These are phyloP conservation scores for Muscicapa comitata DNA, from an alignment of 2,797 vertebrate species.

Conservation along the genomic window DNA sequence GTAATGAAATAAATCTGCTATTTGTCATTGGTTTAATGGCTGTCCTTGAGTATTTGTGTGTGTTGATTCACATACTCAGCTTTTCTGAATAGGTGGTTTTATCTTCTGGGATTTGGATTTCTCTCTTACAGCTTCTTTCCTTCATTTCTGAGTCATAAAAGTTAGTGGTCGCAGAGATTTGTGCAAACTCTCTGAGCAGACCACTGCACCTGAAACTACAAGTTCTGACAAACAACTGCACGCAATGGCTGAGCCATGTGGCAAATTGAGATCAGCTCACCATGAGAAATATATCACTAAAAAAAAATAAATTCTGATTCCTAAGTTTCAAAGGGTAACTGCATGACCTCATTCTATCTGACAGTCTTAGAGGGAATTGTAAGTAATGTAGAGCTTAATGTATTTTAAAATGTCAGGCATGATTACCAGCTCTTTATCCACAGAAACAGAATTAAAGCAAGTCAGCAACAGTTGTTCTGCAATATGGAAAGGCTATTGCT, in stretches of 20 bases:
- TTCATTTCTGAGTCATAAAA: background rate
- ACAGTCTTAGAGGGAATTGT: background rate
- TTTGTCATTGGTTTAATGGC: background rate
- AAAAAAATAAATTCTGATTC: background rate
- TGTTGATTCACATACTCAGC: background rate
- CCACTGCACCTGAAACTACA: background rate
- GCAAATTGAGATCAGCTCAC: background rate
- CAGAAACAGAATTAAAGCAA: background rate
- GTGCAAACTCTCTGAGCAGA: background rate
- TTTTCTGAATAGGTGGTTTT: background rate
- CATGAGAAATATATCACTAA: background rate
- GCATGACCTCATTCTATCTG: background rate
- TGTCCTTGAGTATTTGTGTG: background rate
- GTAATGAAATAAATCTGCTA: background rate
- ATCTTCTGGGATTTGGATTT: background rate
- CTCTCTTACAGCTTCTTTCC: fast-evolving
- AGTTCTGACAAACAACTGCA: background rate
- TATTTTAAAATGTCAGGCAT: background rate
- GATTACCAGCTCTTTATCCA: background rate
- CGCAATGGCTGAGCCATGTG: background rate
- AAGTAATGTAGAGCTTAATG: background rate
- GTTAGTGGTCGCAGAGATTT: fast-evolving
- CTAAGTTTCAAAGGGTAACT: background rate
- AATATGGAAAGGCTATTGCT: background rate
- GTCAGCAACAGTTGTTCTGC: background rate